Conservation (phyloP, 2,888 invertebrate species). For the Sceliomorpha sp. region DNA sequence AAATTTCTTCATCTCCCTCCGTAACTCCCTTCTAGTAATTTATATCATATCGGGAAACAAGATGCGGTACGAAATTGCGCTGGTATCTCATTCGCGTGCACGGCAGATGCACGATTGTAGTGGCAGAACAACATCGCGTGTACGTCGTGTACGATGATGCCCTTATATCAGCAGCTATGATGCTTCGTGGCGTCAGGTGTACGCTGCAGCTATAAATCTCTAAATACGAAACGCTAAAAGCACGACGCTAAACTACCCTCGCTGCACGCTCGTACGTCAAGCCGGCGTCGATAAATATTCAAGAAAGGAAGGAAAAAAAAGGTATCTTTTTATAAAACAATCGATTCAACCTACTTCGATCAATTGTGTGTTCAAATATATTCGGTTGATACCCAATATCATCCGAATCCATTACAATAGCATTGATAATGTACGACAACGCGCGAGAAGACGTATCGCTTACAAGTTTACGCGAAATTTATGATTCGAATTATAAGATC, state of each 20-base stretch:
- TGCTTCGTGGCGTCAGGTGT: constrained; percentile 40
- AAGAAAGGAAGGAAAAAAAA: neutral
- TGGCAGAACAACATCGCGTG: constrained; percentile 29
- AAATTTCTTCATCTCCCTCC: too few species aligned
- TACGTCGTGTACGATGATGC: constrained; percentile 23
- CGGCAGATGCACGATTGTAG: constrained; percentile 8
- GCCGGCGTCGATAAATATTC: constrained; percentile 32
- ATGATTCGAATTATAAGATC: too few species aligned
- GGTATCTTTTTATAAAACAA: too few species aligned
- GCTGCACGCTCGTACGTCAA: constrained; percentile 26
- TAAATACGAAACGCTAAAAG: constrained; percentile 43
- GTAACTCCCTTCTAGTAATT: constrained; percentile 3
- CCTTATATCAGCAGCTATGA: constrained; percentile 34
- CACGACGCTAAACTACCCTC: constrained; percentile 24
- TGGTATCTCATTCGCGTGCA: constrained; percentile 21
- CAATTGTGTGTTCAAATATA: too few species aligned
- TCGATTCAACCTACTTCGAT: too few species aligned
- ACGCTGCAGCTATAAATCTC: constrained; percentile 34
- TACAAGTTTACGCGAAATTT: too few species aligned
- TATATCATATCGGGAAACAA: constrained; percentile 5
- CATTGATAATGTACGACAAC: too few species aligned
- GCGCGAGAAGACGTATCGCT: too few species aligned
- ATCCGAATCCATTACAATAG: too few species aligned
- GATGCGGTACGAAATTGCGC: constrained; percentile 12
- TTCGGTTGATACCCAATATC: too few species aligned